Conservation (phyloP, 2,888 invertebrate genomes). For the Zele albiditarsus region DNA sequence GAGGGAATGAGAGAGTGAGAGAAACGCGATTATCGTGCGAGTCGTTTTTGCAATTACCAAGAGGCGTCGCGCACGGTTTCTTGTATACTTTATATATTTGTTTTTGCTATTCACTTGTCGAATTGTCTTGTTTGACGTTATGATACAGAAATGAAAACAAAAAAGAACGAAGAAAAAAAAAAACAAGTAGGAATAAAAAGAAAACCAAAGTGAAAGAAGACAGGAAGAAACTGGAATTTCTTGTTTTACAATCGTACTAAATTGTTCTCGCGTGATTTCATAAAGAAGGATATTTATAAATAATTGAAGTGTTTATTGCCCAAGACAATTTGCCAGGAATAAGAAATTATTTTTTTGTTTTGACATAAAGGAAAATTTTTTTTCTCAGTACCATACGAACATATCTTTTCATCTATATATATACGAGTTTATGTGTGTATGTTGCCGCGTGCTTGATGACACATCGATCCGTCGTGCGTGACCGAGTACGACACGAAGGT, state of each 20-base stretch:
- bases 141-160: neutral
- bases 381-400: neutral
- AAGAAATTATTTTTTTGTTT: neutral
- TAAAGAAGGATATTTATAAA: neutral
- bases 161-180: conserved; percentile 1
- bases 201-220: neutral
- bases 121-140: conserved; percentile 17
- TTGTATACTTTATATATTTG: conserved; percentile 2
- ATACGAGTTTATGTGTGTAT: neutral
- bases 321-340: neutral
- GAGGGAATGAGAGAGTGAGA: neutral
- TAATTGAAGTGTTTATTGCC: neutral
- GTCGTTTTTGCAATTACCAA: conserved; percentile 27
- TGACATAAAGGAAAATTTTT: neutral
- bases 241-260: neutral
- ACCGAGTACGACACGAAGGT: conserved; percentile 45
- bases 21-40: conserved; percentile 20
- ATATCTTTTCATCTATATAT: neutral
- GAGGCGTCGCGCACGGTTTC: conserved; percentile 18
- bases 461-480: conserved; percentile 56
- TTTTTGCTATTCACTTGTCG: conserved; percentile 23
- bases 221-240: neutral
- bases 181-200: neutral
- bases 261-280: conserved; percentile 7
- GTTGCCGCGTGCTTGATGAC: conserved; percentile 49